Base-by-base conservation (phyloP, 1,140 invertebrate species). In the Macrobrachium rosenbergii region DNA sequence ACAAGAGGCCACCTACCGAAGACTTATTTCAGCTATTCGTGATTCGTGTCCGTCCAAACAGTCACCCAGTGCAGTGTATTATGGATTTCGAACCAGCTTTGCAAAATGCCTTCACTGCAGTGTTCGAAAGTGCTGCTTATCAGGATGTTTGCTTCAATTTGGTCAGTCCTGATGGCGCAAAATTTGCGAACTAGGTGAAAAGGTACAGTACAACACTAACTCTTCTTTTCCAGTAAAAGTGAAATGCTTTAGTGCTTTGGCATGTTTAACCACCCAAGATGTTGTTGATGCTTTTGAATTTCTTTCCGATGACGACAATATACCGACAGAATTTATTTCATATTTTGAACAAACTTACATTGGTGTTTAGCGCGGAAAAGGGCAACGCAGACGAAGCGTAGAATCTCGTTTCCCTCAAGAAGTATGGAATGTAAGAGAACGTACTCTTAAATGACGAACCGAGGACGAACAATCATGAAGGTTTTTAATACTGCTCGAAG, bases 201-300 rank as follows among this genome's bases (percentile, higher is more conserved):
- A 69, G 37, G 67, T 21, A 28, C 52, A 52, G 67, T 69, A 69
- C 67, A 69, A 69, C n/a, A n/a, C n/a, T n/a, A n/a, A n/a, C n/a
- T n/a, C n/a, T n/a, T n/a, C n/a, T n/a, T n/a, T n/a, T n/a, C n/a
- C 67, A 21, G n/a, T 69, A 10, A 6, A 69, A 69, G n/a, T 69
- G 37, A 69, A 69, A 69, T 69, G 67, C 67, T 69, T 69, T 69
- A 69, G 67, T 69, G 67, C 67, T 17, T 17, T 69, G 67, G 67
- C 67, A 69, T 69, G n/a, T 69, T 28, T 69, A 69, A n/a, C 76
- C 76, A 52, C 45, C 76, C 52, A 78, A 78, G 43, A 37, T 78
- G 59, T 37, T 52, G 21, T 52, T 78, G 59, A 78, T 78, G 59
- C 45, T 78, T 12, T 52, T n/a, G n/a, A n/a, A n/a, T n/a, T n/a